Conservation (phyloP, 2,888 invertebrate species). For the Drosophila birchii region DNA sequence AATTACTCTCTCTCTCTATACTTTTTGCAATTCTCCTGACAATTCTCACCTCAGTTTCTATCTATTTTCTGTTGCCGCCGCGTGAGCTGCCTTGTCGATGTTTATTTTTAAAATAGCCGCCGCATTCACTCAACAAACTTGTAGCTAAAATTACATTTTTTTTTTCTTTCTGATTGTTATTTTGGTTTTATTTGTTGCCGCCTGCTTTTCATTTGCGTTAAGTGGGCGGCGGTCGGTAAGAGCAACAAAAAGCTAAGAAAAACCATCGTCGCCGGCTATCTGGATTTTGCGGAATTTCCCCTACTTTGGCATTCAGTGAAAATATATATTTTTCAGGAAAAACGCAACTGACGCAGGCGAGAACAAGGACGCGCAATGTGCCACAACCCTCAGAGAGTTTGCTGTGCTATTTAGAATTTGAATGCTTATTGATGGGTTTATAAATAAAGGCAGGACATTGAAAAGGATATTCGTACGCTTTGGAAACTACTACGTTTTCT, state of each 20-base stretch:
- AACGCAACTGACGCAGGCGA: conserved; percentile 29
- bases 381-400: conserved; percentile 10
- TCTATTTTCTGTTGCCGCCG: conserved; percentile 62
- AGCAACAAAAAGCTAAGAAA: conserved; percentile 11
- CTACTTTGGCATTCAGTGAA: conserved; percentile 55
- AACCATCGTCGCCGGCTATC: conserved; percentile 15
- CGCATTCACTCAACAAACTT: conserved; percentile 54
- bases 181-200: conserved; percentile 20
- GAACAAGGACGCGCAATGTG: conserved; percentile 28
- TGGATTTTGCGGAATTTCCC: conserved; percentile 62
- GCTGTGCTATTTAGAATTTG: conserved; percentile 19
- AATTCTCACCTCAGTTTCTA: conserved; percentile 36
- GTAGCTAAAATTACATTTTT: conserved; percentile 39
- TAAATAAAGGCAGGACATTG: not conserved
- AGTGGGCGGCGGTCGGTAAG: conserved; percentile 31
- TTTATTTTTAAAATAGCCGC: conserved; percentile 69
- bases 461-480: not conserved
- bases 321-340: conserved; percentile 26
- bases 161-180: conserved; percentile 28
- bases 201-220: conserved; percentile 46
- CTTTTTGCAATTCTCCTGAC: conserved; percentile 20
- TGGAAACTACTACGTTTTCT: not conserved
- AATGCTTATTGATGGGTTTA: conserved; percentile 23
- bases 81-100: conserved; percentile 68
- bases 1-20: not conserved